Base-by-base conservation (phyloP, 2,888 invertebrate species). In the Merodon equestris region DNA sequence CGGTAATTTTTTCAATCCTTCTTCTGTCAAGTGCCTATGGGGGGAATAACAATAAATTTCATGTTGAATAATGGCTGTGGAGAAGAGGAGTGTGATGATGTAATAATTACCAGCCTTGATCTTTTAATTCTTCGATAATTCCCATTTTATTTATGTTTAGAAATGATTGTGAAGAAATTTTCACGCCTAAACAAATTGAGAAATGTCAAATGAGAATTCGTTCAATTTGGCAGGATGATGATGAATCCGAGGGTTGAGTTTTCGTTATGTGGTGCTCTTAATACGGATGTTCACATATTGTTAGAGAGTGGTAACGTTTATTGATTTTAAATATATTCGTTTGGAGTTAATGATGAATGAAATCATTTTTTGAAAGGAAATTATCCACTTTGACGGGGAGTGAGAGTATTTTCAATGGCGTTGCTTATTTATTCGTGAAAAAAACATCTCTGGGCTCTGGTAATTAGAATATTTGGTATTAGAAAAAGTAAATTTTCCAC, bases 11-110 rank as follows among this genome's bases (percentile, higher is more conserved):
- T 93, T 91, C 75, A 93, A 89, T 82, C 95, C 95, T 85, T 93
- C 93, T 82, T 92, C 91, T 81, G 94, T 93, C 83, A 95, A 90
- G 88, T 93, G 91, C 95, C 95, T 95, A 44, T 10, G 45, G 64
- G 60, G 14, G 13, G 9, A 14, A 70, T 63, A 27, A 4, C 7
- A 40, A 40, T 9, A 9, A 40, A 9, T 4, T 53, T 40, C 27
- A 56, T n/a, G 44, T 57, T 38, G 2, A 10, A 17, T 17, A 18
- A n/a, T n/a, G 3, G 40, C 40, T 42, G 63, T 60, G 42, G 17
- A 12, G 7, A 44, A 51, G 27, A 53, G 47, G 5, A 13, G 50
- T 54, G 12, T n/a, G 61, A 40, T 66, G 27, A 27, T 27, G 27
- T 7, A 27, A 63, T 66, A 58, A 45, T 90, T 89, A 94, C 94